These are phyloP conservation scores for Hydraecia micacea DNA, from an alignment of 2,888 invertebrate species.

Conservation along the genomic window DNA sequence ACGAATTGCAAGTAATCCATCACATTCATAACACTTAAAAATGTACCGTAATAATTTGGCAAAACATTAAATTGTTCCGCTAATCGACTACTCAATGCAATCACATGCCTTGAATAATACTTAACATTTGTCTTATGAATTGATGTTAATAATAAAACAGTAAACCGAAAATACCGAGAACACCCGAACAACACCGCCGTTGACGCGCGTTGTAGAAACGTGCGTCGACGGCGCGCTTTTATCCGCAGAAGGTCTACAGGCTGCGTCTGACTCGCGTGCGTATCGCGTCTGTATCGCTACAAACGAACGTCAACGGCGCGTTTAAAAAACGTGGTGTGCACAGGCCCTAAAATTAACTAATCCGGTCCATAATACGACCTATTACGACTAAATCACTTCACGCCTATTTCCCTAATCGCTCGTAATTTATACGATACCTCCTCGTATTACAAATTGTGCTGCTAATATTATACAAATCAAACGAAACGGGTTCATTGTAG, in stretches of 20 bases:
- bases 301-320: too few species aligned
- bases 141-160: conserved; percentile 2
- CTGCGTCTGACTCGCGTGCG: too few species aligned
- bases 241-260: too few species aligned
- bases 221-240: too few species aligned
- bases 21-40: not conserved
- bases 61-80: not conserved
- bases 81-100: not conserved
- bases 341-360: conserved; percentile 41
- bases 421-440: conserved; percentile 48
- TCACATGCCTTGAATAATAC: not conserved
- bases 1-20: not conserved
- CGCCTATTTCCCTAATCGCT: conserved; percentile 51
- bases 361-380: conserved; percentile 39
- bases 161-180: not conserved
- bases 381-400: conserved; percentile 41
- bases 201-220: too few species aligned
- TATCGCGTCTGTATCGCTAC: too few species aligned
- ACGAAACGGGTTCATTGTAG: conserved; percentile 53
- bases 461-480: conserved; percentile 61
- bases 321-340: too few species aligned
- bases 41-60: not conserved
- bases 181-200: conserved; percentile 1
- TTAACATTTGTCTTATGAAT: not conserved
- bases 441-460: conserved; percentile 46